Conservation (phyloP, 2,113 vertebrate species). For the Phaethon lepturus region DNA sequence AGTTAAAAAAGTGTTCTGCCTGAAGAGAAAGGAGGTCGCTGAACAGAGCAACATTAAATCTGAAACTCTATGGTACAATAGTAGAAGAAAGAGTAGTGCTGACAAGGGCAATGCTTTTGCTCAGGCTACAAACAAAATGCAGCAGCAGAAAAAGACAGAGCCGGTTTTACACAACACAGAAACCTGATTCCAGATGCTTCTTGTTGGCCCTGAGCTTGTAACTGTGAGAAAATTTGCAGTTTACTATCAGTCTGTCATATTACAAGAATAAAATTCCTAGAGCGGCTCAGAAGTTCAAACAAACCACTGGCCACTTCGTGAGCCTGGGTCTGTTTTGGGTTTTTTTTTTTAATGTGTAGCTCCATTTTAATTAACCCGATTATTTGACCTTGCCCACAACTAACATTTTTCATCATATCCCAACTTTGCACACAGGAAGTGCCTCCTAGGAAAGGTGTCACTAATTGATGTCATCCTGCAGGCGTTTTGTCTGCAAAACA, state of each 20-base stretch:
- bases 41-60: not conserved
- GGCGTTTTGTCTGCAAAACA: not conserved
- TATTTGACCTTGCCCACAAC: not conserved
- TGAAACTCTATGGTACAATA: not conserved
- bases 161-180: not conserved
- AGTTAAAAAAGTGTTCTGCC: not conserved
- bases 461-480: not conserved
- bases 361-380: not conserved
- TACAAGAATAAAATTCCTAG: not conserved
- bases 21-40: not conserved
- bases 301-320: not conserved
- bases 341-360: not conserved
- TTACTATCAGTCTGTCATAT: not conserved
- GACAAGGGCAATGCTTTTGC: not conserved
- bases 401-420: not conserved
- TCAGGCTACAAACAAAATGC: not conserved
- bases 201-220: not conserved
- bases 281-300: not conserved
- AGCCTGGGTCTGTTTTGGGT: not conserved
- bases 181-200: not conserved
- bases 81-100: not conserved
- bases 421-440: not conserved
- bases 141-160: not conserved
- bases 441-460: not conserved
- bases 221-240: not conserved